phyloP scores from a whole-genome alignment of 2,113 vertebrate genomes.

The Panurus biarmicus region DNA sequence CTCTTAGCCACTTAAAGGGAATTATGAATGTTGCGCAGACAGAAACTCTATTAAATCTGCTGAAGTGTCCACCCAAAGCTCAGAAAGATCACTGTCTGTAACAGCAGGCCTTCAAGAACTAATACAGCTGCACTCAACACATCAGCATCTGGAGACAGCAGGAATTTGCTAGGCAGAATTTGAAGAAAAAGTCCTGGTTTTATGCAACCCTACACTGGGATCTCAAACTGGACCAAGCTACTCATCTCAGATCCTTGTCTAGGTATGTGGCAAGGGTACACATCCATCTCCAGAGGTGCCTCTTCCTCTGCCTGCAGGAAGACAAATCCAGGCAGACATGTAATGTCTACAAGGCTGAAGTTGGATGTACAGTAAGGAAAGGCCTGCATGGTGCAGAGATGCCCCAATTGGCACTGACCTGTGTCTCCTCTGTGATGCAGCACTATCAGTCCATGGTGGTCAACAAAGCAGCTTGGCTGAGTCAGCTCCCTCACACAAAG shows the following conservation, averaged over 20 bases:
- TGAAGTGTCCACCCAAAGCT: neutral
- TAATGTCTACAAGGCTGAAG: neutral
- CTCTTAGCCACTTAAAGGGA: neutral
- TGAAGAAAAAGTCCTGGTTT: neutral
- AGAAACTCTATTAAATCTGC: neutral
- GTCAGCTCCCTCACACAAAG: neutral
- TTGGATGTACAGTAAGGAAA: neutral
- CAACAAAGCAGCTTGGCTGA: neutral
- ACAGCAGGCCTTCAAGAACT: neutral
- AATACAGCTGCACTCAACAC: neutral
- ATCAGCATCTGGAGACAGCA: neutral
- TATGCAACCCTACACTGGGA: neutral
- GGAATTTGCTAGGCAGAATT: neutral
- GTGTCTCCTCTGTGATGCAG: neutral
- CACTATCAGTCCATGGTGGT: neutral
- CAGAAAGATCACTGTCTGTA: neutral
- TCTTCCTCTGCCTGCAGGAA: neutral
- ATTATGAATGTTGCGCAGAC: neutral
- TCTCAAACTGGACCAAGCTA: neutral
- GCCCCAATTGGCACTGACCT: neutral
- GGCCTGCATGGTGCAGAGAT: neutral
- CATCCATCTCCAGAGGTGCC: neutral
- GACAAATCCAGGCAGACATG: neutral
- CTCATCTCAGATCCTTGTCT: neutral
- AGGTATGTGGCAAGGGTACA: neutral